phyloP scores from a whole-genome alignment of 2,113 vertebrate genomes.

The Ramphastos sulfuratus region DNA sequence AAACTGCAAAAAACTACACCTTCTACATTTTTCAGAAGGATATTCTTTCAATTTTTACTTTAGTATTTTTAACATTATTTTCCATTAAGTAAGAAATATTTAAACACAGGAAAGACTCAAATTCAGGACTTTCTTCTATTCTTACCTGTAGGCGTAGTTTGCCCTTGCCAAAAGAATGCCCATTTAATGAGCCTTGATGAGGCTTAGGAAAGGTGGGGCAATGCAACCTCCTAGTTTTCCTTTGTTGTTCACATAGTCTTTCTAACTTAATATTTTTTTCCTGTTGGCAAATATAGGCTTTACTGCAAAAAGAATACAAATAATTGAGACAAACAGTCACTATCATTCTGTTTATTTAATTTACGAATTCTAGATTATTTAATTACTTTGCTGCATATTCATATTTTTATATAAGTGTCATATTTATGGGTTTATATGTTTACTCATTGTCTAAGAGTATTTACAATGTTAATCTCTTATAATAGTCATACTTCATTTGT shows the following conservation, averaged over 20 bases:
- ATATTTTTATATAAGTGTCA: not conserved
- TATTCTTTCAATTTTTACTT: not conserved
- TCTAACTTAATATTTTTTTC: not conserved
- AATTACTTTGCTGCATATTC: not conserved
- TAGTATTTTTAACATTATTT: not conserved
- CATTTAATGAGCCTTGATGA: not conserved
- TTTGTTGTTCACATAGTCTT: fast-evolving
- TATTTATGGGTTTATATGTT: not conserved
- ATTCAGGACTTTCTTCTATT: not conserved
- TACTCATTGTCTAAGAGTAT: not conserved
- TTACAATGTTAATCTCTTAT: not conserved
- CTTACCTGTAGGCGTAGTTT: not conserved
- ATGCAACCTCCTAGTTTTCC: not conserved
- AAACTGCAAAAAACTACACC: fast-evolving
- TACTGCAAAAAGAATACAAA: not conserved
- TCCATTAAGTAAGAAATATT: not conserved
- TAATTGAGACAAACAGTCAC: not conserved
- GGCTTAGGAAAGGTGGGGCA: not conserved
- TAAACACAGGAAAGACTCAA: not conserved
- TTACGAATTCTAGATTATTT: not conserved
- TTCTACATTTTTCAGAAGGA: not conserved
- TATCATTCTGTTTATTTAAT: not conserved
- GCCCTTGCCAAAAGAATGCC: not conserved
- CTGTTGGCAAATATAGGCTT: not conserved
- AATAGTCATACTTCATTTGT: not conserved